Base-by-base conservation (phyloP, 1,140 invertebrate genomes). In the Bicyclus anynana region DNA sequence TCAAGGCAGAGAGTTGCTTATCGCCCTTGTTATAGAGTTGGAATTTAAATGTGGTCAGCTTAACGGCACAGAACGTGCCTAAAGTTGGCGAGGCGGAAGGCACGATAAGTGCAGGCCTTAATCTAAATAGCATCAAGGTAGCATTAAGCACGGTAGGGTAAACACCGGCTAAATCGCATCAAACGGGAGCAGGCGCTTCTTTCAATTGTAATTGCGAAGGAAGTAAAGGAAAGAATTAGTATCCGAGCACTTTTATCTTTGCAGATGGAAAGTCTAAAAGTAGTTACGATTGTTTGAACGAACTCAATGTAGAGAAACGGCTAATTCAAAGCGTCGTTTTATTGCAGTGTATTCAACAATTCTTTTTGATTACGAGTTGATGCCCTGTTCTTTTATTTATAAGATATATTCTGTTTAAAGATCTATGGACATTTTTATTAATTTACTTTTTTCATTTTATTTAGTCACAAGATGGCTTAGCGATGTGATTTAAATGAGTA, bases 51-150 rank as follows among this genome's bases (percentile, higher is more conserved):
- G 55, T 38, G 33, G 58, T 60, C 52, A 42, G 27, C 33, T 65
- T 54, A 49, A 54, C n/a, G 58, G 16, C 17, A 62, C 26, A 56
- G 66, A 60, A 69, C 72, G 69, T 70, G 65, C 63, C 53, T 53
- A 57, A 67, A 76, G 74, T 75, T 73, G 65, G 61, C 71, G 72
- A 74, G 62, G 75, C 75, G 78, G 76, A 87, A 84, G 65, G 68
- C 61, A 64, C 53, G 84, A 87, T 87, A 87, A 84, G 73, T 79
- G 72, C 69, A 63, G 47, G 62, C 62, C 69, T 77, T 79, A 81
- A 84, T 84, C 78, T 84, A 83, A 84, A 83, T 77, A 77, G 72
- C 69, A 79, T 80, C 72, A 72, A 72, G 62, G 59, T 70, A 66
- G 54, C 50, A 65, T 66, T 66, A 69, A 62, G 56, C 57, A 60